Percentiles rank a stretch among this genome's conserved stretches.
Conservation (phyloP, 2,113 vertebrate genomes). For the Mobula hypostoma region DNA sequence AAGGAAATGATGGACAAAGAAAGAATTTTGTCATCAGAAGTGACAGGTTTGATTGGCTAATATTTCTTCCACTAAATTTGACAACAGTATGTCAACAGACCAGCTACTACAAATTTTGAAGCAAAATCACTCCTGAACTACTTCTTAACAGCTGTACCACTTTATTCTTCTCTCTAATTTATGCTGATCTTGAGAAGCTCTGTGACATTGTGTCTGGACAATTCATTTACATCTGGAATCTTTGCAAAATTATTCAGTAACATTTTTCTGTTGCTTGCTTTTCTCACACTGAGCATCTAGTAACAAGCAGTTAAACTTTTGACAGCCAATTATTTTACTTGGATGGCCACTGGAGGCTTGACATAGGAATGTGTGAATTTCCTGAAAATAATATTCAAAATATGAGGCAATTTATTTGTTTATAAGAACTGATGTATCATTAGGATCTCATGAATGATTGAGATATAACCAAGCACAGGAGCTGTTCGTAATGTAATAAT, state of each 20-base stretch:
- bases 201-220: slow-evolving; percentile 27
- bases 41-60: slow-evolving; percentile 37
- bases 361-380: slow-evolving; percentile 31
- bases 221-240: slow-evolving; percentile 33
- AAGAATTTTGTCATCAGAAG: slow-evolving; percentile 33
- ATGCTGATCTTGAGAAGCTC: slow-evolving; percentile 5
- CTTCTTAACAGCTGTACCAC: neutral
- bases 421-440: slow-evolving; percentile 23
- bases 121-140: neutral
- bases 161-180: slow-evolving; percentile 32
- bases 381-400: slow-evolving; percentile 38
- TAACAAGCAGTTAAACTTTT: slow-evolving; percentile 36
- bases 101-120: neutral
- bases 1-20: slow-evolving; percentile 35
- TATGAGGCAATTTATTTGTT: slow-evolving; percentile 36
- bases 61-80: slow-evolving; percentile 34
- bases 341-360: slow-evolving; percentile 34
- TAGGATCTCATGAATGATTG: slow-evolving; percentile 13
- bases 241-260: slow-evolving; percentile 38
- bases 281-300: slow-evolving; percentile 14
- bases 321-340: slow-evolving; percentile 37
- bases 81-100: slow-evolving; percentile 23
- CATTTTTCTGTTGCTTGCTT: slow-evolving; percentile 28
- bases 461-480: neutral
- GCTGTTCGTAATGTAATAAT: neutral